Percentiles rank a stretch among this genome's conserved stretches.
Conservation (phyloP, 2,797 vertebrate genomes). For the Microctenopoma lineatum region DNA sequence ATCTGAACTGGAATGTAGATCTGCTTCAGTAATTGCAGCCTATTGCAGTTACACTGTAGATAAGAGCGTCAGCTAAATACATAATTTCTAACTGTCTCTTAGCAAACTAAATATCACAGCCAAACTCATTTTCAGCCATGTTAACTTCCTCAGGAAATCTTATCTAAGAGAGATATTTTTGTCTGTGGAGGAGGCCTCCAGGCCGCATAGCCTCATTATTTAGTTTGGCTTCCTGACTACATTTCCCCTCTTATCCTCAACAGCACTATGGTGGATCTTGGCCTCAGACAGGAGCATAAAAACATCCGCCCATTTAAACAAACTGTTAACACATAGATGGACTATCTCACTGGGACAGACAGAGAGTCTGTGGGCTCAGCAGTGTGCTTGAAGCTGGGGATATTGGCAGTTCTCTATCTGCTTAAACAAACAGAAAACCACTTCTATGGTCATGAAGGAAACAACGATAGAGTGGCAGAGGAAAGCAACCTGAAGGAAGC, state of each 20-base stretch:
- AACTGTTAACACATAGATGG: conserved; percentile 79
- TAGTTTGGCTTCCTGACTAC: conserved; percentile 79
- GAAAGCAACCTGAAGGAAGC: conserved; percentile 39
- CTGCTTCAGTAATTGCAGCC: conserved; percentile 48
- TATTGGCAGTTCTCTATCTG: conserved; percentile 56
- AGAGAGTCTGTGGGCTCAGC: conserved; percentile 59
- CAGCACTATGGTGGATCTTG: conserved; percentile 70
- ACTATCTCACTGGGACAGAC: conserved; percentile 68
- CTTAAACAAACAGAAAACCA: conserved; percentile 63
- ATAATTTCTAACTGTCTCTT: conserved; percentile 59
- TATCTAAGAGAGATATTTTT: conserved; percentile 74
- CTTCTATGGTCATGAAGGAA: conserved; percentile 55
- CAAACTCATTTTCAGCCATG: conserved; percentile 74
- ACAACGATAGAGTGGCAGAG: conserved; percentile 23
- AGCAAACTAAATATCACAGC: conserved; percentile 71
- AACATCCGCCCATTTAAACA: conserved; percentile 80
- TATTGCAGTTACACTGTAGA: conserved; percentile 41
- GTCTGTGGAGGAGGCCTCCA: conserved; percentile 65
- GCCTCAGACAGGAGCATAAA: conserved; percentile 72
- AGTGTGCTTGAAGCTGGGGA: conserved; percentile 53
- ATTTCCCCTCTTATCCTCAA: conserved; percentile 77
- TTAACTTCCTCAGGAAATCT: conserved; percentile 77
- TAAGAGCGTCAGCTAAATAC: conserved; percentile 56
- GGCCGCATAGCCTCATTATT: conserved; percentile 76
- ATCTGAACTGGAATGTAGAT: conserved; percentile 48